A percentile compares a stretch with the other conserved stretches of the same genome.
phyloP scores from a whole-genome alignment of 2,113 vertebrate genomes.

The Indri indri region DNA sequence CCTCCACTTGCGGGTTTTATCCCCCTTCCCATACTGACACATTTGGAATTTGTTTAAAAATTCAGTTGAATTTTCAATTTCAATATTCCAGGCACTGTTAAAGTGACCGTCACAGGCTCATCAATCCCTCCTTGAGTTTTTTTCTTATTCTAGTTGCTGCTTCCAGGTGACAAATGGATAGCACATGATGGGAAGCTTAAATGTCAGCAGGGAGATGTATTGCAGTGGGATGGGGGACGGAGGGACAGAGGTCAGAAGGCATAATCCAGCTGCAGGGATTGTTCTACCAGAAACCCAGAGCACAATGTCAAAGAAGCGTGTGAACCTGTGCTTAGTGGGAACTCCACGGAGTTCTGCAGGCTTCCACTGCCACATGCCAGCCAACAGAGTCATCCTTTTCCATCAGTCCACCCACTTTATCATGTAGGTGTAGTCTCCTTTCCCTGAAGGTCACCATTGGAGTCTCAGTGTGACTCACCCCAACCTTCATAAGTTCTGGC shows the following conservation, averaged over 20 bases:
- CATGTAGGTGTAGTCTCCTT: too few relatives aligned
- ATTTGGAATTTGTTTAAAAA: neutral
- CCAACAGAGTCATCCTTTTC: neutral
- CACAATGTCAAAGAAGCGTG: neutral
- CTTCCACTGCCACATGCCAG: neutral
- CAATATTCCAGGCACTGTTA: neutral
- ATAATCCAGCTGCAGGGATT: neutral
- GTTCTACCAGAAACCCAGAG: neutral
- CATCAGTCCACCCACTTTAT: neutral
- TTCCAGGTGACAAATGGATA: neutral
- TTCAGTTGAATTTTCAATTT: neutral
- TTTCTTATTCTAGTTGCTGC: neutral
- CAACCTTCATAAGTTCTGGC: neutral
- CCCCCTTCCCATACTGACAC: neutral
- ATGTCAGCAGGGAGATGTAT: neutral
- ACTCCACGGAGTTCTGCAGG: neutral
- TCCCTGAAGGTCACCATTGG: neutral
- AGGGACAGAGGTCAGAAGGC: neutral
- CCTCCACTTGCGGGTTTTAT: neutral
- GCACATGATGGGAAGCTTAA: neutral
- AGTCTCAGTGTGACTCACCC: neutral
- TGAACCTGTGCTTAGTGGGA: neutral
- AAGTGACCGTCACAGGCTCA: neutral
- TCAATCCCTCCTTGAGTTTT: neutral
- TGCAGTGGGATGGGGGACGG: neutral